Evolutionary conservation across 2,888 invertebrate genomes (phyloP), one percentile per base, ranked within the genome.

Genomic region (Drosophila prostipennis): DNA sequence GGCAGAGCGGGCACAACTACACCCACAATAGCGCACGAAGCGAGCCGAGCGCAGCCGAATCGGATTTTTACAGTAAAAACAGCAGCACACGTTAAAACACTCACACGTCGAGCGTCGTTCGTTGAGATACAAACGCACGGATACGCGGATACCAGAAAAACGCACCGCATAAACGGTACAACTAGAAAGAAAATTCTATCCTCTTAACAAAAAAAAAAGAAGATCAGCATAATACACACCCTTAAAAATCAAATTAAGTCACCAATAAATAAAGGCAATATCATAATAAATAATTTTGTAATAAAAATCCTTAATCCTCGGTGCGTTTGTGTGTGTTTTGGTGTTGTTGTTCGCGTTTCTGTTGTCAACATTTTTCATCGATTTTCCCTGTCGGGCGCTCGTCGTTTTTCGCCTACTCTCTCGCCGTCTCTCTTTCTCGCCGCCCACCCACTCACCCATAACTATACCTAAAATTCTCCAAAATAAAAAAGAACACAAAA

Each of bases 1-100:
- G 60, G 73, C 63, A 57, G 79, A 76, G 72, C 51, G 43, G 37
- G 23, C 57, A 58, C 58, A 40, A 57, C 61, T 48, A 60, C 70
- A 57, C 65, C 51, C 51, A 52, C 45, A 37, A 71, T 13, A 6
- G 51, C 37, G 23, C 37, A 39, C 59, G 52, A 63, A 26, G 37
- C 51, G 64, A 52, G 52, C 65, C 40, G 46, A 49, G 34, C 57
- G 42, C 37, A 57, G 55, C 52, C 59, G 72, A 79, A 59, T 70
- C 39, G 87, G 76, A 79, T 87, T 65, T 45, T 45, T 61, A 61
- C 78, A 79, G 87, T 80, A 86, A 78, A 87, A 83, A 82, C 86
- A 87, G 82, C 86, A 81, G 81, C 85, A 49, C 52, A 57, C 68
- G 51, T 32, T 46, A 3, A 46, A 32, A 32, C 29, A 68, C 71